Conservation (phyloP, 2,888 invertebrate genomes). For the Fabriciana adippe region DNA sequence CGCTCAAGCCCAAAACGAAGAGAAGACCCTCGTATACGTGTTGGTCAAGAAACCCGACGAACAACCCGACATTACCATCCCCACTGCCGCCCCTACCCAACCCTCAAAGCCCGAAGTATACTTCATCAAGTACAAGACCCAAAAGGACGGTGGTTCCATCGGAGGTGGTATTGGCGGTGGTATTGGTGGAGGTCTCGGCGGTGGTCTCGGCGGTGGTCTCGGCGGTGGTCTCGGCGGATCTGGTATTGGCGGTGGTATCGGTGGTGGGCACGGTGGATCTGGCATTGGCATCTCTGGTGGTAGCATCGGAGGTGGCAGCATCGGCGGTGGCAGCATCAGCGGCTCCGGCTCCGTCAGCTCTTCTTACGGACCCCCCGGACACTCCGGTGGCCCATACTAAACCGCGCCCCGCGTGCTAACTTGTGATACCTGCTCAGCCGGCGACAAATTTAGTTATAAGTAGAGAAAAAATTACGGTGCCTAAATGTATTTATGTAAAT, state of each 20-base stretch:
- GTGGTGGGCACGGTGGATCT: constrained; percentile 48
- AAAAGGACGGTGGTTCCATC: constrained; percentile 76
- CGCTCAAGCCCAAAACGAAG: constrained; percentile 87
- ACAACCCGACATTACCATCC: constrained; percentile 90
- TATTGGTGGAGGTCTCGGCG: constrained; percentile 54
- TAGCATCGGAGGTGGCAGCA: constrained; percentile 51
- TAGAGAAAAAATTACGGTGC: constrained; percentile 83
- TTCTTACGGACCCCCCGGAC: constrained; percentile 85
- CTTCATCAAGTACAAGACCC: constrained; percentile 92
- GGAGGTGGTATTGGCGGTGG: constrained; percentile 53
- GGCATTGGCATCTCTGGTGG: constrained; percentile 53
- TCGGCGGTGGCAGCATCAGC: constrained; percentile 49
- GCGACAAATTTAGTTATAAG: constrained; percentile 77
- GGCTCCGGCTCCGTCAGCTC: constrained; percentile 70
- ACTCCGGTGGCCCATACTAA: constrained; percentile 87
- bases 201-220: constrained; percentile 53
- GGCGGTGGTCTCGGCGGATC: constrained; percentile 49
- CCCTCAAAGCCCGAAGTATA: constrained; percentile 92
- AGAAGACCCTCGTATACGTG: constrained; percentile 91
- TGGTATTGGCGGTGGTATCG: constrained; percentile 45
- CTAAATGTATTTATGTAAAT: constrained; percentile 83
- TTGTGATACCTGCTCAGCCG: constrained; percentile 80
- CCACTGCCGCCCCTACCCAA: constrained; percentile 86
- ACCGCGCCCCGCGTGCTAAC: constrained; percentile 59
- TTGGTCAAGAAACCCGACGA: constrained; percentile 92